phyloP scores from a whole-genome alignment of 2,888 invertebrate genomes.

The Ophonus ardosiacus region DNA sequence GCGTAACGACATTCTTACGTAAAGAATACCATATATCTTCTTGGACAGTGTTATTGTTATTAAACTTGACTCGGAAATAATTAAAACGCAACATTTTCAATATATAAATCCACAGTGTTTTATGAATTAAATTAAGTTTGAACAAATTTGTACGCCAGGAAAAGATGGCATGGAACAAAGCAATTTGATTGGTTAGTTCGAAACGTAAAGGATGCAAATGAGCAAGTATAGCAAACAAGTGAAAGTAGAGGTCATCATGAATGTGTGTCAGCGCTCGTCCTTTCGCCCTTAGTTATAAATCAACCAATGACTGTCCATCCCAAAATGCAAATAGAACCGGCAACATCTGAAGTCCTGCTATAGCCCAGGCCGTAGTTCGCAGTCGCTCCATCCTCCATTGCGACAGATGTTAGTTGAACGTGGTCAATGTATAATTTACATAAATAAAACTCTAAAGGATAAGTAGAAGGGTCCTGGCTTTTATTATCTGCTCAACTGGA shows the following conservation, averaged over 20 bases:
- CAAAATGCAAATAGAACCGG: conserved; percentile 49
- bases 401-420: conserved; percentile 60
- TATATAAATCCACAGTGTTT: too few species aligned
- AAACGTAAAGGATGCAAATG: conserved; percentile 29
- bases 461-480: conserved; percentile 54
- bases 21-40: too few species aligned
- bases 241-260: conserved; percentile 16
- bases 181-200: not conserved
- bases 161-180: not conserved
- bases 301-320: conserved; percentile 57
- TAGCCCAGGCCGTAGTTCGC: not conserved
- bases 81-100: too few species aligned
- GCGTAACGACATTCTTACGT: too few species aligned
- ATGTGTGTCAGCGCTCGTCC: conserved; percentile 16
- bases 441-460: conserved; percentile 59
- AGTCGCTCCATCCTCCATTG: not conserved
- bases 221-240: conserved; percentile 36
- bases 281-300: conserved; percentile 57
- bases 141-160: not conserved
- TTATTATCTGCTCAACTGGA: conserved; percentile 59
- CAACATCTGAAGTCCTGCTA: conserved; percentile 19
- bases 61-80: too few species aligned
- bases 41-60: too few species aligned
- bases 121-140: not conserved
- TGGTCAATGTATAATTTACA: conserved; percentile 56